Evolutionary conservation across 1,140 invertebrate species (phyloP).

Genomic region (Drosophila parvula): DNA sequence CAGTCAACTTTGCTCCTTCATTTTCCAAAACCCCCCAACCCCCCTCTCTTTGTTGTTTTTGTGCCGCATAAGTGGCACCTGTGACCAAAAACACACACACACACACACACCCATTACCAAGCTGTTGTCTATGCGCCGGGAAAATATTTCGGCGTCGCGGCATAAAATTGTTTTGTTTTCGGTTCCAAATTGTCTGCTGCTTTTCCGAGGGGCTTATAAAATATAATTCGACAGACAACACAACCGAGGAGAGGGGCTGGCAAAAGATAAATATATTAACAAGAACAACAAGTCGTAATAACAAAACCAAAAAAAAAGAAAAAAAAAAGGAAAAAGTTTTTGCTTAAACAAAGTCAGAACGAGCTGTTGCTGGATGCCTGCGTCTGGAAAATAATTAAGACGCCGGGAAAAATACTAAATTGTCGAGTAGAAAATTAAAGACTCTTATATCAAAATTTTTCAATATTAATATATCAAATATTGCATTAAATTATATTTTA

Average conservation of each 20-base stretch:
- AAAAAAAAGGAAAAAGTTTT: no score
- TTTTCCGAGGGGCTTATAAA: constrained; percentile 59
- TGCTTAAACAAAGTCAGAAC: constrained; percentile 52
- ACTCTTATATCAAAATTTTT: background rate
- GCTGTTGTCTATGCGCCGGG: constrained; percentile 36
- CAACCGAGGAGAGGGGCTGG: constrained; percentile 34
- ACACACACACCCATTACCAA: constrained; percentile 35
- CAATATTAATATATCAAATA: no score
- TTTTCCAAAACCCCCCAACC: constrained; percentile 3
- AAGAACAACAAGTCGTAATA: constrained; percentile 26
- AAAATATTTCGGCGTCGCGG: constrained; percentile 39
- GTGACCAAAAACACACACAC: constrained; percentile 56
- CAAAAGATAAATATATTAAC: constrained; percentile 65
- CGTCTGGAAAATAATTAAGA: constrained; percentile 1
- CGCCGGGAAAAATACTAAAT: background rate
- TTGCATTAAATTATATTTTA: no score
- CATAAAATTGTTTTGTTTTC: constrained; percentile 50
- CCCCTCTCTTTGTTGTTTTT: constrained; percentile 22
- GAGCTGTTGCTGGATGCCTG: constrained; percentile 30
- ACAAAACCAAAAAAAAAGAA: constrained; percentile 29
- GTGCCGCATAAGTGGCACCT: constrained; percentile 74
- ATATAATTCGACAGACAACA: constrained; percentile 73
- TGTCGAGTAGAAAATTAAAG: background rate
- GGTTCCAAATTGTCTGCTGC: constrained; percentile 42
- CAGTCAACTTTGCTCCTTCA: constrained; percentile 44